Base-by-base conservation (phyloP, 2,888 invertebrate species). In the Pharmacophagus antenor region DNA sequence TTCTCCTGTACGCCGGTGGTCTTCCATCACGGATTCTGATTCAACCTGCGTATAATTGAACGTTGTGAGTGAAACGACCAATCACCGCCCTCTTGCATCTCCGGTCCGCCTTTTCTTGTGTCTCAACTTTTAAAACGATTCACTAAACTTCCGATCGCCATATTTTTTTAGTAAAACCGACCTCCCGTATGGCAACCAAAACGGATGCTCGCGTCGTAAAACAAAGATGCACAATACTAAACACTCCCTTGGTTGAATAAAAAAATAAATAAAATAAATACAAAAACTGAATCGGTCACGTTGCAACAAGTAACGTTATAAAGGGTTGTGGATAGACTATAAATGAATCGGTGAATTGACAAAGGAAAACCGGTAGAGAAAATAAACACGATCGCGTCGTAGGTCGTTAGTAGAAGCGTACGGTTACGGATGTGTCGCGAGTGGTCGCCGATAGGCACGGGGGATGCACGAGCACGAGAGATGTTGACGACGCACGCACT, bases 381-480 rank as follows among this genome's bases (percentile, higher is more conserved):
- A 37, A 70, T 70, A 71, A 65, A 72, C 85, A 80, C 83, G 85
- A 72, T 74, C 77, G n/a, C n/a, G 80, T 79, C 82, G 80, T 76
- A 81, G 64, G 64, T 74, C 82, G 82, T 89, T 89, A 88, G 87
- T 88, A 84, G 74, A 88, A 89, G 89, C 88, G 85, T 84, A 86
- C 86, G 84, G 85, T 88, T 87, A 88, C 79, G 73, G 74, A 74
- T 66, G 70, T 72, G 47, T 15, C 4, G 73, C 74, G n/a, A n/a
- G n/a, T 72, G 74, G 73, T 76, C 74, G 74, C 76, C 68, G 65
- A 63, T 65, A 46, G 79, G 82, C 82, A 85, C 85, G 81, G 89
- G 88, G 81, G 89, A 88, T 89, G 90, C n/a, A n/a, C n/a, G 89
- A 89, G 90, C 90, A 90, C 90, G 88, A 85, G 80, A 79, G 75